phyloP scores from a whole-genome alignment of 2,113 vertebrate species.

The Mugil cephalus region DNA sequence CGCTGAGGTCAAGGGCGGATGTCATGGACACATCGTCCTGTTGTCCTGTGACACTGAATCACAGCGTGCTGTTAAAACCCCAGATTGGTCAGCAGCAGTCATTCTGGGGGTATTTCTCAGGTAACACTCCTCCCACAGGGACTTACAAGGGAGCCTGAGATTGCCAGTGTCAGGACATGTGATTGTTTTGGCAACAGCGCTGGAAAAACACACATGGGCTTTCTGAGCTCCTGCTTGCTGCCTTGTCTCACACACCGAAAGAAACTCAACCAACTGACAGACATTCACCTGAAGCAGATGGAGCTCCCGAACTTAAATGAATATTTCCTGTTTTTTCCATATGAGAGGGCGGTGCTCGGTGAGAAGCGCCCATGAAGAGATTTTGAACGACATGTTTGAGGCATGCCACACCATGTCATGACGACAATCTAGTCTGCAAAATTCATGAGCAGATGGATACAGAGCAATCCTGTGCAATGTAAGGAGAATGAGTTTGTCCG shows the following conservation, averaged over 20 bases:
- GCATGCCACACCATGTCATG: neutral
- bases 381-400: neutral
- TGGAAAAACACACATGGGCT: constrained; percentile 41
- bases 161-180: constrained; percentile 53
- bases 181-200: constrained; percentile 79
- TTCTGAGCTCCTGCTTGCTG: neutral
- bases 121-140: constrained; percentile 23
- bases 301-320: constrained; percentile 18
- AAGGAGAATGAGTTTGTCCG: neutral
- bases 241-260: constrained; percentile 32
- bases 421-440: neutral
- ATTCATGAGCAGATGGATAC: neutral
- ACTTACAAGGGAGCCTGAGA: constrained; percentile 38
- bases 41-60: constrained; percentile 38
- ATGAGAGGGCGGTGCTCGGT: neutral
- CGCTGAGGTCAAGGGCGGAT: constrained; percentile 54
- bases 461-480: neutral
- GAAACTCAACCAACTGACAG: constrained; percentile 22
- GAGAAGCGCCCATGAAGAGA: neutral
- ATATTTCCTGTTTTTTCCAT: constrained; percentile 32
- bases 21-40: constrained; percentile 36
- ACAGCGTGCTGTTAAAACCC: constrained; percentile 26
- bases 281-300: constrained; percentile 54
- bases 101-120: constrained; percentile 30
- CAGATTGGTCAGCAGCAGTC: neutral